phyloP scores from a whole-genome alignment of 2,888 invertebrate species.

The Drosophila robusta region DNA sequence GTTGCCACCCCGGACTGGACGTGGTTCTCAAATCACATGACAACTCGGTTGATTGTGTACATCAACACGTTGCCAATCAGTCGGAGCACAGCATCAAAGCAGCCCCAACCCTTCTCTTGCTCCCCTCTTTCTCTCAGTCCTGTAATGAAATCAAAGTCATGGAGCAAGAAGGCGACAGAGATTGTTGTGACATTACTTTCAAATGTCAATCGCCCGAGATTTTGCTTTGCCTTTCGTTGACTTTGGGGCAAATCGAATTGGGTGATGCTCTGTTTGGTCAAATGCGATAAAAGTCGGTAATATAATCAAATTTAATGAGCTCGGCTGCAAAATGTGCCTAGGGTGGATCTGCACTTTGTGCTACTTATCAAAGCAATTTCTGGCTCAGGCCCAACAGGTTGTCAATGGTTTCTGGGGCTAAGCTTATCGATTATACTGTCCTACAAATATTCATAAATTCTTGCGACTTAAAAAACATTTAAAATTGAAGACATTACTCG shows the following conservation, averaged over 20 bases:
- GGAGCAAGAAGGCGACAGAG: slow-evolving; percentile 57
- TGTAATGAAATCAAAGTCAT: slow-evolving; percentile 60
- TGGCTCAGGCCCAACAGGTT: slow-evolving; percentile 55
- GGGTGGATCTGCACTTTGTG: slow-evolving; percentile 40
- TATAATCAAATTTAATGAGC: slow-evolving; percentile 76
- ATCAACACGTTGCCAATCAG: slow-evolving; percentile 76
- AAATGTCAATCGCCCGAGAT: slow-evolving; percentile 73
- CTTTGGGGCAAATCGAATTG: slow-evolving; percentile 65
- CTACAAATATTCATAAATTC: background rate
- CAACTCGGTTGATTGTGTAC: slow-evolving; percentile 66
- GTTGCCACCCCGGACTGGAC: slow-evolving; percentile 14
- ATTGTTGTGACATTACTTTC: slow-evolving; percentile 78
- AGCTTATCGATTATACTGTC: slow-evolving; percentile 55
- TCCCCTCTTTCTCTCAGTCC: background rate
- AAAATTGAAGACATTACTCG: no score
- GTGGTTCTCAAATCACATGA: slow-evolving; percentile 35
- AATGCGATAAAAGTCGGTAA: slow-evolving; percentile 76
- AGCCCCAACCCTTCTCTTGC: slow-evolving; percentile 1
- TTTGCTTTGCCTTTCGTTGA: slow-evolving; percentile 45
- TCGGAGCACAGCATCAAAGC: slow-evolving; percentile 22
- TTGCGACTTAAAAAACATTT: no score
- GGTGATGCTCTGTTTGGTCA: slow-evolving; percentile 56
- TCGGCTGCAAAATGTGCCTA: slow-evolving; percentile 40
- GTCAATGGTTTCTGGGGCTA: slow-evolving; percentile 43
- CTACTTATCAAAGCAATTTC: slow-evolving; percentile 60